phyloP scores from a whole-genome alignment of 2,113 vertebrate genomes.

The Xenus cinereus region DNA sequence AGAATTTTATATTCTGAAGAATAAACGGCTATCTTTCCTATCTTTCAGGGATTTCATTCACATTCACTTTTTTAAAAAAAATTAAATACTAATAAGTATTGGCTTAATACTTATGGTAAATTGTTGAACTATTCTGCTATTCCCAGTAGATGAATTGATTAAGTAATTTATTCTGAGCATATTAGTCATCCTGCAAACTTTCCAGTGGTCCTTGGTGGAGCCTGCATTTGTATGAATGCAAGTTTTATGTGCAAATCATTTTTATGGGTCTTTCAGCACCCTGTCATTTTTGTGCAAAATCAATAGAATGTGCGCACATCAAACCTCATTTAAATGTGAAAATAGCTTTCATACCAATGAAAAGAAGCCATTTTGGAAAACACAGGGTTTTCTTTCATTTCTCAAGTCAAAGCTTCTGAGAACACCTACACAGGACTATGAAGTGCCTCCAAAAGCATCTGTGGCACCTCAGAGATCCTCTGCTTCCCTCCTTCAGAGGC shows the following conservation, averaged over 20 bases:
- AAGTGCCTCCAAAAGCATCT: neutral
- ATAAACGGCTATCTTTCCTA: neutral
- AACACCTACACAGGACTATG: neutral
- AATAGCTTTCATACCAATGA: neutral
- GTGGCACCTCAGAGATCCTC: neutral
- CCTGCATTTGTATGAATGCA: neutral
- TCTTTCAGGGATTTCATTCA: neutral
- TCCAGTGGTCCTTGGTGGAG: neutral
- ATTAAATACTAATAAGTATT: neutral
- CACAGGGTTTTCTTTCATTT: rapidly evolving
- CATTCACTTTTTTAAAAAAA: neutral
- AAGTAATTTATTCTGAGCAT: slow-evolving; percentile 11
- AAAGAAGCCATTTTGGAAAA: neutral
- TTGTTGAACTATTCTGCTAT: neutral
- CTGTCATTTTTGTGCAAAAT: slow-evolving; percentile 8
- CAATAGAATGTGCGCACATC: slow-evolving; percentile 3
- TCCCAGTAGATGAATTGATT: neutral
- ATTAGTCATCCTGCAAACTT: slow-evolving; percentile 5
- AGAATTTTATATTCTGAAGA: neutral
- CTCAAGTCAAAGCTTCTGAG: neutral
- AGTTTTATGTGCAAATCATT: slow-evolving; percentile 20
- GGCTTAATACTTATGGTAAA: neutral
- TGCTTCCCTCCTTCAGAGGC: neutral
- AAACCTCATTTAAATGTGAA: neutral
- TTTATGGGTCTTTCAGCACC: slow-evolving; percentile 33